phyloP scores from a whole-genome alignment of 2,113 vertebrate species.

The Tychaedon coryphoeus region DNA sequence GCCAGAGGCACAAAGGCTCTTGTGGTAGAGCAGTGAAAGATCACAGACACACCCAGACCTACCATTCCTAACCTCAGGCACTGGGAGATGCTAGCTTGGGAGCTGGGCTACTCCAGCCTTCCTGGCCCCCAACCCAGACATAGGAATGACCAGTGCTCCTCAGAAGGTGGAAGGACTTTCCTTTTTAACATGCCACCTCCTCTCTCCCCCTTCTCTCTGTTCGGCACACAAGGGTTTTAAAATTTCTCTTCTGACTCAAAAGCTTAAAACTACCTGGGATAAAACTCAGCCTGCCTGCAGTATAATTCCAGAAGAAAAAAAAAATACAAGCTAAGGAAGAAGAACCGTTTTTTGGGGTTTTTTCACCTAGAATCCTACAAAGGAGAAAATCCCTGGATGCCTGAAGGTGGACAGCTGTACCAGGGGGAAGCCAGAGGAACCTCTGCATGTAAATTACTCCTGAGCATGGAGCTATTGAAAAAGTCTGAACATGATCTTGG shows the following conservation, averaged over 20 bases:
- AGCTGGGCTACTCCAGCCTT: neutral
- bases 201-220: neutral
- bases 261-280: neutral
- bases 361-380: neutral
- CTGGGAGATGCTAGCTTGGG: neutral
- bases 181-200: neutral
- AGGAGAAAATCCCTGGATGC: neutral
- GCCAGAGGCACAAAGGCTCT: neutral
- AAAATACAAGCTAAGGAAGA: neutral
- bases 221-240: accelerated
- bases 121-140: accelerated
- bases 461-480: neutral
- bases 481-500: neutral
- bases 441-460: neutral
- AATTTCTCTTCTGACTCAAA: neutral
- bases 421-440: neutral
- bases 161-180: neutral
- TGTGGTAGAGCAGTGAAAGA: neutral
- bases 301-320: neutral
- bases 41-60: neutral
- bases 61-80: neutral
- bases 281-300: neutral
- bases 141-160: neutral
- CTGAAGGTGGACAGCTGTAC: neutral
- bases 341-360: neutral